Conservation (phyloP, 2,797 vertebrate species). For the Thripadectes ignobilis region DNA sequence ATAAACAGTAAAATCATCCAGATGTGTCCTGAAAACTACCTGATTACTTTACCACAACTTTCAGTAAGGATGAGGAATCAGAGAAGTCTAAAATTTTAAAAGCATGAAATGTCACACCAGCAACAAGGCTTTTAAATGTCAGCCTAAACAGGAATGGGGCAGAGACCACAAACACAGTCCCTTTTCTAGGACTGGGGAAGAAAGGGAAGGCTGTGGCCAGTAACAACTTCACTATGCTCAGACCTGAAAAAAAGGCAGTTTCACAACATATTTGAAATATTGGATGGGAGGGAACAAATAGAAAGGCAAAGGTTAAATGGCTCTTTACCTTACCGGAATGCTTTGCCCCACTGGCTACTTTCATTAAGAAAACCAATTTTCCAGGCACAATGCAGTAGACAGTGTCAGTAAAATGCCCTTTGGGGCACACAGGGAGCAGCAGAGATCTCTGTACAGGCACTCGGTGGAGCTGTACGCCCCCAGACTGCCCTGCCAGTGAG, state of each 20-base stretch:
- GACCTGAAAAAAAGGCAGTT: not conserved
- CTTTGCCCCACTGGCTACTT: not conserved
- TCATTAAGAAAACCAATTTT: not conserved
- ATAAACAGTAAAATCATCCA: not conserved
- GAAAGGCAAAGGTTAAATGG: not conserved
- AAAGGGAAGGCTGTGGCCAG: not conserved
- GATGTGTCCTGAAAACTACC: not conserved
- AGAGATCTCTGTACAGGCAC: not conserved
- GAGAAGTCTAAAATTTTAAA: not conserved
- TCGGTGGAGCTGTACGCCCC: fast-evolving
- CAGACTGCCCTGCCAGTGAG: not conserved
- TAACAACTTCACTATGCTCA: not conserved
- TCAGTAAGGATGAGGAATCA: not conserved
- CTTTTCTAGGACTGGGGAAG: not conserved
- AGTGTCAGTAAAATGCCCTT: not conserved
- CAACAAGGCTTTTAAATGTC: not conserved
- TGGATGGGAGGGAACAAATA: not conserved
- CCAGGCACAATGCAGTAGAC: not conserved
- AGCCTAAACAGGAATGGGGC: not conserved
- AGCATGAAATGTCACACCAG: not conserved
- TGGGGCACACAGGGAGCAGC: fast-evolving
- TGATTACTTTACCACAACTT: not conserved
- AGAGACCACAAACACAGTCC: not conserved
- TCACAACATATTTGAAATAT: not conserved
- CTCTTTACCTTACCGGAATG: not conserved